Evolutionary conservation across 2,888 invertebrate genomes (phyloP), one percentile per base, ranked within the genome.

Genomic region (Cyaniris semiargus): DNA sequence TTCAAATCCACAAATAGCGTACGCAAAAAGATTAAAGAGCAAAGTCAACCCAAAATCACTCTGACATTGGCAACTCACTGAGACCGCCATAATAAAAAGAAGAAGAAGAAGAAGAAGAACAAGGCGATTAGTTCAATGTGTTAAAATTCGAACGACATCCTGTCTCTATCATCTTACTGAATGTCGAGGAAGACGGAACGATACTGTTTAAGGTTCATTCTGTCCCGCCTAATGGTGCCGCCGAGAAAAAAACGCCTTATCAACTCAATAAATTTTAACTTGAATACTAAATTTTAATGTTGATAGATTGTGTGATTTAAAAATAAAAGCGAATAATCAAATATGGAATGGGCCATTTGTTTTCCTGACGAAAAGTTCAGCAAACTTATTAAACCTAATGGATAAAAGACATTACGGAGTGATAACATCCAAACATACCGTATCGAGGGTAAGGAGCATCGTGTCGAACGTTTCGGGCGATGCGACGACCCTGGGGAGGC

Each of bases 21-120:
- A 66, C 66, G 66, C 66, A 66, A 66, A 66, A 66, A 66, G 66
- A n/a, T n/a, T n/a, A n/a, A n/a, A n/a, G n/a, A n/a, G n/a, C n/a
- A n/a, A n/a, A n/a, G n/a, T n/a, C n/a, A n/a, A n/a, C n/a, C n/a
- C n/a, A n/a, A n/a, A n/a, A n/a, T n/a, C n/a, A n/a, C n/a, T n/a
- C n/a, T n/a, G n/a, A n/a, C n/a, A n/a, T n/a, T n/a, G n/a, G n/a
- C n/a, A n/a, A n/a, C n/a, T n/a, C n/a, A n/a, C n/a, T n/a, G n/a
- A n/a, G n/a, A n/a, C n/a, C n/a, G n/a, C n/a, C n/a, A n/a, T n/a
- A n/a, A n/a, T n/a, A n/a, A n/a, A n/a, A n/a, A n/a, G n/a, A n/a
- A n/a, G n/a, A n/a, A n/a, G n/a, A n/a, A n/a, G n/a, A n/a, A n/a
- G n/a, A n/a, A n/a, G n/a, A n/a, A n/a, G 66, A 66, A 66, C 66